Evolutionary conservation across 92 coral and sea anemone species (phyloP), one percentile per base, ranked within the genome.

Genomic region (Ricordea florida): DNA sequence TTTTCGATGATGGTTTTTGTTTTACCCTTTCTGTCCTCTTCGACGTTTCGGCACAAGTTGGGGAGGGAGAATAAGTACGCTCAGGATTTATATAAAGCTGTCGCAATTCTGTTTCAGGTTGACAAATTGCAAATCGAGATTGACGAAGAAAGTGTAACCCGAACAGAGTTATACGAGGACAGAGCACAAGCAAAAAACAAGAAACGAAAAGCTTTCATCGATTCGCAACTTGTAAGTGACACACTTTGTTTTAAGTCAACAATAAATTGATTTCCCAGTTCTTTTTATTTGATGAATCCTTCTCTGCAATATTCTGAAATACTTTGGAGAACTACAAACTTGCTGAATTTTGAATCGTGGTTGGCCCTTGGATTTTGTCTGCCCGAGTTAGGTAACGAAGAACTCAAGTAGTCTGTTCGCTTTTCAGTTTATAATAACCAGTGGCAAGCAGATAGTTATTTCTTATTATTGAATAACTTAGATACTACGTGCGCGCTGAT

Each of bases 81-180:
- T n/a, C n/a, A n/a, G n/a, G n/a, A 16, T 20, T 45, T 28, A 2
- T 49, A 28, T 17, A 52, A 4, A 5, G 1, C 5, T n/a, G n/a
- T n/a, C n/a, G 2, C n/a, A 28, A n/a, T 13, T 18, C 6, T 29
- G 4, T 24, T n/a, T 6, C 53, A 94, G 98, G 89, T 94, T 87
- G 85, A 83, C 62, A 84, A 63, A 69, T 86, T 94, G 33, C 98
- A 94, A 75, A 84, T 72, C 24, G 98, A 94, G 52, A 94, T 94
- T 63, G 98, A 94, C 65, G 98, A 94, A 66, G 98, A 94, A 47
- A 94, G 89, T 40, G 91, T 88, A 75, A 92, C 93, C 11, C 93
- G 47, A 49, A 46, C 87, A 48, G 92, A 89, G 30, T 57, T 91
- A 24, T 88, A 94, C 76, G 66, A 50, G 15, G 45, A 65, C 27